These are phyloP conservation scores for Sebastes vulpes DNA, from an alignment of 2,797 vertebrate genomes.

Conservation along the genomic window DNA sequence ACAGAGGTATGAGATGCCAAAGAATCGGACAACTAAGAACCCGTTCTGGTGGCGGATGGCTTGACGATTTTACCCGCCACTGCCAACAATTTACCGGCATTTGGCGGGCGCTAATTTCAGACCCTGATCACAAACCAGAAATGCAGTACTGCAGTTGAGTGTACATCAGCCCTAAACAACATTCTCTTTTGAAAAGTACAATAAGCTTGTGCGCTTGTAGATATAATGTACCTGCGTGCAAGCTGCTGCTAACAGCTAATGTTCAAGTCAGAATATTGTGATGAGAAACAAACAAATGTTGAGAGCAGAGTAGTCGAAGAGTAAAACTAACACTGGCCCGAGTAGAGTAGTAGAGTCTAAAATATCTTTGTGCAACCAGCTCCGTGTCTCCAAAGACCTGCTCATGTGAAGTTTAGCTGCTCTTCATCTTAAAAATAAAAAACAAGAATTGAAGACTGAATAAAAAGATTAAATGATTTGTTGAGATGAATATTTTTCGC, in stretches of 20 bases:
- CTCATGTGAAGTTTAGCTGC: slow-evolving; percentile 1
- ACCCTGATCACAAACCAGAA: no score
- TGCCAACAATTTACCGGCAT: no score
- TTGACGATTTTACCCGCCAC: no score
- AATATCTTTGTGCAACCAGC: background rate
- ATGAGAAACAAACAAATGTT: background rate
- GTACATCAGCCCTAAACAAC: no score
- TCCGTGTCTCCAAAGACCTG: background rate
- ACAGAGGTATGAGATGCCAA: no score
- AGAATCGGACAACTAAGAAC: no score
- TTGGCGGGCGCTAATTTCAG: no score
- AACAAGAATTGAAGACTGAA: slow-evolving; percentile 11
- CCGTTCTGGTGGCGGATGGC: no score
- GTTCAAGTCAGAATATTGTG: background rate
- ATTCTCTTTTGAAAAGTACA: no score
- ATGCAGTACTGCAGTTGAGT: no score
- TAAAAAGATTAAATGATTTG: slow-evolving; percentile 21
- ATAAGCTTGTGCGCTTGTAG: no score
- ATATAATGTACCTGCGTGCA: no score
- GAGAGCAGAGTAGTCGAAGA: background rate
- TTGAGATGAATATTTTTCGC: slow-evolving; percentile 15
- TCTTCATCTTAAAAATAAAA: slow-evolving; percentile 21
- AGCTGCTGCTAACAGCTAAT: background rate
- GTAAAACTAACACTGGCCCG: background rate
- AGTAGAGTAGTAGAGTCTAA: background rate